Evolutionary conservation across 2,888 invertebrate genomes (phyloP).

Genomic region (Sceliomorpha sp.): DNA sequence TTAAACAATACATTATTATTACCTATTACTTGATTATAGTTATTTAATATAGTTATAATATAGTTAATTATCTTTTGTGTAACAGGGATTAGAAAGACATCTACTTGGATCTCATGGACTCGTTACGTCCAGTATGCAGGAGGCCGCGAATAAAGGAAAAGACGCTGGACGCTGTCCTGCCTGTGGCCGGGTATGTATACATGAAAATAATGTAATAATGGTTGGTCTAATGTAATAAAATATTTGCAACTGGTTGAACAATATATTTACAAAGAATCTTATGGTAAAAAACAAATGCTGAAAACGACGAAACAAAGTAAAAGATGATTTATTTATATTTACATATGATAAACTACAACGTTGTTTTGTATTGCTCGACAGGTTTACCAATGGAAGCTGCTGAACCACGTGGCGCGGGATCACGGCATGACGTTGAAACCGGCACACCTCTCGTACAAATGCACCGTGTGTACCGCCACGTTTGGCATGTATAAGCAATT

Average conservation of each 20-base stretch:
- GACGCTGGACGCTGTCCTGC: constrained; percentile 97
- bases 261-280: too few relatives aligned
- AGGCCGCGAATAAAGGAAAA: constrained; percentile 96
- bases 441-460: constrained; percentile 96
- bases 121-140: constrained; percentile 97
- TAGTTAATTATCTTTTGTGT: too few relatives aligned
- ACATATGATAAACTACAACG: too few relatives aligned
- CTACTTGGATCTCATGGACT: constrained; percentile 95
- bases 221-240: constrained; percentile 9
- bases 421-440: constrained; percentile 95
- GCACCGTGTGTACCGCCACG: constrained; percentile 96
- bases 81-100: constrained; percentile 95
- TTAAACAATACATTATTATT: too few relatives aligned
- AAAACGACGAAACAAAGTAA: too few relatives aligned
- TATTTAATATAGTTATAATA: too few relatives aligned
- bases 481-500: constrained; percentile 98
- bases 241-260: too few relatives aligned
- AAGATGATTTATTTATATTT: too few relatives aligned
- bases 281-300: too few relatives aligned
- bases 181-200: constrained; percentile 91
- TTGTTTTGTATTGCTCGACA: constrained; percentile 79
- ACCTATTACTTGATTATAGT: too few relatives aligned
- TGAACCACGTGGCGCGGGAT: constrained; percentile 95
- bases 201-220: constrained; percentile 5
- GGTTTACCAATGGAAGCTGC: constrained; percentile 96